Percentiles rank a stretch among this genome's conserved stretches.
Conservation (phyloP, 64 coral and sea anemone genomes). For the Stichodactyla helianthus region DNA sequence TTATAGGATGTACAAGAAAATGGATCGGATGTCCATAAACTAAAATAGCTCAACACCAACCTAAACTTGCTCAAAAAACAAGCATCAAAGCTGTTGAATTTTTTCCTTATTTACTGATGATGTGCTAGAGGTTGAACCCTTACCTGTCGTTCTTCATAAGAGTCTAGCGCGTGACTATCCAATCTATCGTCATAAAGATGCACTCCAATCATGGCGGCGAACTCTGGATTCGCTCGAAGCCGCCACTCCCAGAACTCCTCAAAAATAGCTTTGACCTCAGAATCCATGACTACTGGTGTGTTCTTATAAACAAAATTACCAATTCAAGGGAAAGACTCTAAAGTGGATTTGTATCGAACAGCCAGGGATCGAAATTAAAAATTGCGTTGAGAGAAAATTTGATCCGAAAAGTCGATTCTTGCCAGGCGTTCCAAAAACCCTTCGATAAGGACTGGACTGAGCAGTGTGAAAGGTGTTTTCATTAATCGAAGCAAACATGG, state of each 20-base stretch:
- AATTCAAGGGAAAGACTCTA: neutral
- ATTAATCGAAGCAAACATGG: neutral
- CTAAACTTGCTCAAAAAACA: neutral
- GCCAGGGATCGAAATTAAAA: neutral
- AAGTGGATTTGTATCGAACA: neutral
- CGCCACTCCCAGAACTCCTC: slow-evolving; percentile 89
- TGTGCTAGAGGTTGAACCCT: slow-evolving; percentile 1
- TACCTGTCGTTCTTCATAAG: slow-evolving; percentile 64
- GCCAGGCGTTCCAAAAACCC: slow-evolving; percentile 22
- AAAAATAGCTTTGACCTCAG: slow-evolving; percentile 75
- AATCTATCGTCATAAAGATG: slow-evolving; percentile 53
- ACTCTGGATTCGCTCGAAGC: slow-evolving; percentile 68
- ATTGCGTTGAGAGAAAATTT: neutral
- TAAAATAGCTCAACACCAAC: neutral
- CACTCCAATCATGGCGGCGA: slow-evolving; percentile 72
- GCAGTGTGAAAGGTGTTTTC: slow-evolving; percentile 12
- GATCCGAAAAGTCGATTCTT: neutral
- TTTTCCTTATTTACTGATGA: neutral
- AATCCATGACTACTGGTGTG: slow-evolving; percentile 13
- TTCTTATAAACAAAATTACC: slow-evolving; percentile 20
- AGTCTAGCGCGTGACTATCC: slow-evolving; percentile 50
- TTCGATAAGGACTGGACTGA: slow-evolving; percentile 15
- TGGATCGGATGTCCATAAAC: neutral
- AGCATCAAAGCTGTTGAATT: neutral
- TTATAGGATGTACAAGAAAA: too few species aligned